Percentiles rank a stretch among this genome's conserved stretches.
Evolutionary conservation across 2,797 vertebrate genomes (phyloP).

Genomic region (Petrocephalus schoutedeni): DNA sequence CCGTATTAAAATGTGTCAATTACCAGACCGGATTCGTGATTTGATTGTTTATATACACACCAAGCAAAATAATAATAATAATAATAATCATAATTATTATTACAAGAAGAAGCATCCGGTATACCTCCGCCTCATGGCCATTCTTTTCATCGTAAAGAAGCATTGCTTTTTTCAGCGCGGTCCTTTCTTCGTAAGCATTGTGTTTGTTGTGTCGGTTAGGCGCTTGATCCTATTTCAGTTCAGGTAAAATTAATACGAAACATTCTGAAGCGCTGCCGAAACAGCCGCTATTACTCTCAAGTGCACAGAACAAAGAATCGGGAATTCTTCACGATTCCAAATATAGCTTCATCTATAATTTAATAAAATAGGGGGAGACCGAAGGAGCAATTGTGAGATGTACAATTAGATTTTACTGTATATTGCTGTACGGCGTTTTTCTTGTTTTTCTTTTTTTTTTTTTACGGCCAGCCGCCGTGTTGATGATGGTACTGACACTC

Average conservation of each 20-base stretch:
- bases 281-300: slow-evolving; percentile 36
- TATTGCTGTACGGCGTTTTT: slow-evolving; percentile 8
- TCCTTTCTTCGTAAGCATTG: not conserved
- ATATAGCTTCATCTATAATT: slow-evolving; percentile 67
- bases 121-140: not conserved
- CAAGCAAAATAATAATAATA: not conserved
- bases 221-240: not conserved
- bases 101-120: not conserved
- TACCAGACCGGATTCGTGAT: not conserved
- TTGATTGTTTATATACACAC: not conserved
- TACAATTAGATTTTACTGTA: slow-evolving; percentile 9
- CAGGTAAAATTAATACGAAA: not conserved
- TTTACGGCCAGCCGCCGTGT: not conserved
- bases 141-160: slow-evolving; percentile 2
- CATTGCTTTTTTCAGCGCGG: not conserved
- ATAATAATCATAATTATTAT: not conserved
- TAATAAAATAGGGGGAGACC: slow-evolving; percentile 49
- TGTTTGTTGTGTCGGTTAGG: not conserved
- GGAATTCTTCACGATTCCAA: slow-evolving; percentile 45
- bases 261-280: not conserved
- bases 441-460: not conserved
- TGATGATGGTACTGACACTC: not conserved
- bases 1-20: not conserved
- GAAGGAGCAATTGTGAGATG: slow-evolving; percentile 26
- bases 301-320: slow-evolving; percentile 47